A percentile compares a stretch with the other conserved stretches of the same genome.
These are phyloP conservation scores for Lutra lutra DNA, from an alignment of 2,797 vertebrate genomes.

Conservation along the genomic window DNA sequence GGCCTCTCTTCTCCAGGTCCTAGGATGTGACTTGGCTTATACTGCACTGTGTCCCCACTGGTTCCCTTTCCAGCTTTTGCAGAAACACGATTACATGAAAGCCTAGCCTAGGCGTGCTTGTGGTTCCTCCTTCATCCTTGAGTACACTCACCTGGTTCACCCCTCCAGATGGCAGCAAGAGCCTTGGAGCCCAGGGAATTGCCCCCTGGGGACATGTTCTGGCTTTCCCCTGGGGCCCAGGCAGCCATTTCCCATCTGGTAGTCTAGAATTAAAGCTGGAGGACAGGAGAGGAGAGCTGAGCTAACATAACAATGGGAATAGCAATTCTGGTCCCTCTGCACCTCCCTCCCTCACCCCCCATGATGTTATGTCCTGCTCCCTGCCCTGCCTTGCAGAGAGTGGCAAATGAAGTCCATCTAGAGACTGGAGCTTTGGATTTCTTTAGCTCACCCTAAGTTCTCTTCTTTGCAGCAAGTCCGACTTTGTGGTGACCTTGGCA, in stretches of 20 bases:
- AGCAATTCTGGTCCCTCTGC: background rate
- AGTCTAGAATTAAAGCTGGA: constrained; percentile 68
- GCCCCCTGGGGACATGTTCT: background rate
- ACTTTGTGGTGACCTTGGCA: constrained; percentile 63
- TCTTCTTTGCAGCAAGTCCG: background rate
- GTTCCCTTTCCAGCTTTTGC: background rate
- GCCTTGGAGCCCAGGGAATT: background rate
- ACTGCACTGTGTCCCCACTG: too few relatives aligned
- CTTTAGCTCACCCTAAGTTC: background rate
- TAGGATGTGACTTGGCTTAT: background rate
- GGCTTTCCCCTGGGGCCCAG: background rate
- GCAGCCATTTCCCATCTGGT: constrained; percentile 74
- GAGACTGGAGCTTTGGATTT: constrained; percentile 41
- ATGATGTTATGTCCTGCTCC: background rate
- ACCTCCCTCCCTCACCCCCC: background rate
- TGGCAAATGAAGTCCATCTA: constrained; percentile 35
- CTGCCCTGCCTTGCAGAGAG: constrained; percentile 71
- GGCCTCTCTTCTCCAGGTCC: background rate
- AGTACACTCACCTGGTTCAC: background rate
- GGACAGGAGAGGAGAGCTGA: constrained; percentile 68
- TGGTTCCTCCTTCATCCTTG: background rate
- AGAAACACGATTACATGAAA: background rate
- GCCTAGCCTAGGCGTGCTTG: background rate
- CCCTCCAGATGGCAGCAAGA: background rate
- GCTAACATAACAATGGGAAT: constrained; percentile 37